These are phyloP conservation scores for Caenorhabditis sulstoni DNA, from an alignment of 2,888 invertebrate genomes.

Conservation along the genomic window DNA sequence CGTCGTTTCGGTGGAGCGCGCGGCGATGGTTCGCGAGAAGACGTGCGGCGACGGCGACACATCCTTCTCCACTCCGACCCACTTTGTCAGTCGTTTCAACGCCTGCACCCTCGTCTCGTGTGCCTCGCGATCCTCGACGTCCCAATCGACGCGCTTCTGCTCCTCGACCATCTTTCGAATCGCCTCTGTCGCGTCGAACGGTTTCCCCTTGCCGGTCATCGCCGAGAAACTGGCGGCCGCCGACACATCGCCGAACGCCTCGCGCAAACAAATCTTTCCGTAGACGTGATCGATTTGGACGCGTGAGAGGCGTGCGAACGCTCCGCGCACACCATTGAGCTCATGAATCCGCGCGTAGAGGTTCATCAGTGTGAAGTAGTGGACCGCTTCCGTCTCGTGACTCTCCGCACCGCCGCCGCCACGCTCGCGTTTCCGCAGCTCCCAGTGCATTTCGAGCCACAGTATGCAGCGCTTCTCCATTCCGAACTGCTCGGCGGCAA, in stretches of 20 bases:
- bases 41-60: conserved; percentile 40
- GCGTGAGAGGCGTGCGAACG: conserved; percentile 30
- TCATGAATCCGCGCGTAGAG: conserved; percentile 47
- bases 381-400: conserved; percentile 14
- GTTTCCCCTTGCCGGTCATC: conserved; percentile 35
- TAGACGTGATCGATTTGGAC: conserved; percentile 52
- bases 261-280: conserved; percentile 44
- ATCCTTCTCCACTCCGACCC: conserved; percentile 34
- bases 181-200: conserved; percentile 27
- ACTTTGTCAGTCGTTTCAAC: conserved; percentile 35
- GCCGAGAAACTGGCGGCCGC: conserved; percentile 1
- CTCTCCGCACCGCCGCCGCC: background rate
- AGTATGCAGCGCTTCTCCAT: conserved; percentile 57
- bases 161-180: conserved; percentile 32
- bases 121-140: conserved; percentile 10
- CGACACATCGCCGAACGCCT: conserved; percentile 42
- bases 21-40: conserved; percentile 34
- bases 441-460: conserved; percentile 54
- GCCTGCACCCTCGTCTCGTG: conserved; percentile 25
- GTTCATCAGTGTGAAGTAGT: conserved; percentile 51
- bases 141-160: conserved; percentile 6
- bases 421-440: no score
- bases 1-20: conserved; percentile 14
- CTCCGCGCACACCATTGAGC: conserved; percentile 48
- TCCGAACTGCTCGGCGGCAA: conserved; percentile 39